phyloP scores from a whole-genome alignment of 2,797 vertebrate genomes.

The Xiphorhynchus erythropygius region DNA sequence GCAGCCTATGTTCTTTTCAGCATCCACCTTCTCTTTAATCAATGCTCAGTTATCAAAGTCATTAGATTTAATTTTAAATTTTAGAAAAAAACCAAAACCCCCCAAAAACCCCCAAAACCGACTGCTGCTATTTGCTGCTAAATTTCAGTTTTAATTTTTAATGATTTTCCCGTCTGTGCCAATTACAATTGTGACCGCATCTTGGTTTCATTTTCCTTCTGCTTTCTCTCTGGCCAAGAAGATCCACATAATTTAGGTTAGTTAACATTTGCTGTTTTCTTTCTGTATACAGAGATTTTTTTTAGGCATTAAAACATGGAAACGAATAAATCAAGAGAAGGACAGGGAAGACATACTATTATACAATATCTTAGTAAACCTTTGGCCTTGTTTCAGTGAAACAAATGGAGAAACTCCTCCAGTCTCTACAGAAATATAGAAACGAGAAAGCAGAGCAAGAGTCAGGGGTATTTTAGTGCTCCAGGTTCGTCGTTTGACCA shows the following conservation, averaged over 20 bases:
- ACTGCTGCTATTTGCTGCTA: not conserved
- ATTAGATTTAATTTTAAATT: not conserved
- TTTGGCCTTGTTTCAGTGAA: not conserved
- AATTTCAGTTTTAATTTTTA: not conserved
- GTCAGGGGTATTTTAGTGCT: not conserved
- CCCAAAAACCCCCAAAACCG: too few relatives aligned
- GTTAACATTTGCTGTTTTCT: not conserved
- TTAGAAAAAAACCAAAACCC: too few relatives aligned
- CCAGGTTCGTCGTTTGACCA: not conserved
- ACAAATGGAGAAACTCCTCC: not conserved
- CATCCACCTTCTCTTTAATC: not conserved
- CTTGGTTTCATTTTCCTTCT: not conserved
- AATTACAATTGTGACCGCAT: not conserved
- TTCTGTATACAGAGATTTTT: not conserved
- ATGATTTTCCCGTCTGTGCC: not conserved
- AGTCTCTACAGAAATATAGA: not conserved
- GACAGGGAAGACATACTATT: not conserved
- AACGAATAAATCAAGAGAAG: not conserved
- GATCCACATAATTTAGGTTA: not conserved
- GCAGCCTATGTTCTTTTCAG: not conserved
- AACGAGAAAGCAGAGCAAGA: not conserved
- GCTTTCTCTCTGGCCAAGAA: not conserved
- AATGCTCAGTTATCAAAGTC: not conserved
- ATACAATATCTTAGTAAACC: not conserved
- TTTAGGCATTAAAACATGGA: not conserved